phyloP scores from a whole-genome alignment of 2,888 invertebrate species.

The Carabus problematicus region DNA sequence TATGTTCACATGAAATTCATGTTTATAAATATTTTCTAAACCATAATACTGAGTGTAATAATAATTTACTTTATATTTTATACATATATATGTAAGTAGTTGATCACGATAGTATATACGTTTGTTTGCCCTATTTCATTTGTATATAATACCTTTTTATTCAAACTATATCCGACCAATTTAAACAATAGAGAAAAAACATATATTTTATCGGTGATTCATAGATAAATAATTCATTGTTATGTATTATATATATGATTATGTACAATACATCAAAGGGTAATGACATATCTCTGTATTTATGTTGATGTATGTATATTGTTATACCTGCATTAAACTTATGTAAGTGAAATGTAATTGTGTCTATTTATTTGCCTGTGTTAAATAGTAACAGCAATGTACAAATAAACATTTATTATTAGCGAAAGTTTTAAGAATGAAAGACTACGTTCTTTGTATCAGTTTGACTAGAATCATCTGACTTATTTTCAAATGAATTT shows the following conservation, averaged over 20 bases:
- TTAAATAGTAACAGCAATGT: neutral
- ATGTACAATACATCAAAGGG: conserved; percentile 29
- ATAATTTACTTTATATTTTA: too few species aligned
- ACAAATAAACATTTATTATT: neutral
- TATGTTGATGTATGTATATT: conserved; percentile 41
- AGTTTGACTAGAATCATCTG: conserved; percentile 24
- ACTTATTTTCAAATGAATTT: conserved; percentile 24
- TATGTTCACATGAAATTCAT: conserved; percentile 21
- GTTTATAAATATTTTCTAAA: conserved; percentile 33
- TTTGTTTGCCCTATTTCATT: conserved; percentile 35
- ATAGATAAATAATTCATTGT: conserved; percentile 39
- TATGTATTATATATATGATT: conserved; percentile 33
- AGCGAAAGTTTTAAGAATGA: neutral
- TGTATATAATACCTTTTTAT: conserved; percentile 36
- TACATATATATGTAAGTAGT: too few species aligned
- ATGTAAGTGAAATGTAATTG: conserved; percentile 9
- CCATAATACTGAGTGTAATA: conserved; percentile 12
- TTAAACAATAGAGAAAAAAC: conserved; percentile 37
- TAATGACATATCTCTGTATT: conserved; percentile 40
- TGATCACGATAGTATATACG: too few species aligned
- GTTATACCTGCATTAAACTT: conserved; percentile 35
- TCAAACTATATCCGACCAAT: conserved; percentile 41
- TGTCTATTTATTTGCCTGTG: neutral
- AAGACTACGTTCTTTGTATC: conserved; percentile 26
- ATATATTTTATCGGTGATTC: conserved; percentile 41